phyloP scores from a whole-genome alignment of 2,888 invertebrate genomes.

The Amblyjoppa fuscipennis region DNA sequence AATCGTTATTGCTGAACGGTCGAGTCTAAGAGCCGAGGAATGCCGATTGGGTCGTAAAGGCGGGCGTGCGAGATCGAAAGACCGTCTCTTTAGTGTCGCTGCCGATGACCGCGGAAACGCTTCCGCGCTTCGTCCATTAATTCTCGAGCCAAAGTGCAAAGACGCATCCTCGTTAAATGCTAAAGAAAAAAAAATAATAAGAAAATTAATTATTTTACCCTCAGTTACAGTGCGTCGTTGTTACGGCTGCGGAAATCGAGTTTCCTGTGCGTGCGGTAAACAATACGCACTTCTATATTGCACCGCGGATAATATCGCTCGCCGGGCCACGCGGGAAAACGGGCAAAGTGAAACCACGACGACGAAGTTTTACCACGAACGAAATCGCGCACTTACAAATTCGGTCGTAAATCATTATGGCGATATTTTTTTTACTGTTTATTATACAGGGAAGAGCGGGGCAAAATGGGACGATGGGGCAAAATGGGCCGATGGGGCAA shows the following conservation, averaged over 20 bases:
- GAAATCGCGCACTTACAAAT: slow-evolving; percentile 43
- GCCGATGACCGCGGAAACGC: slow-evolving; percentile 4
- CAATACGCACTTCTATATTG: slow-evolving; percentile 18
- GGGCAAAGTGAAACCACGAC: slow-evolving; percentile 46
- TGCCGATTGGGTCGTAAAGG: slow-evolving; percentile 32
- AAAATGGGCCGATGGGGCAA: too few species aligned
- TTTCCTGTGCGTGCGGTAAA: slow-evolving; percentile 1
- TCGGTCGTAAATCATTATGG: slow-evolving; percentile 49
- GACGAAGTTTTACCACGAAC: slow-evolving; percentile 27
- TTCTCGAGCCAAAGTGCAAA: slow-evolving; percentile 28
- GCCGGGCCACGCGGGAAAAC: background rate
- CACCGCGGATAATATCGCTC: slow-evolving; percentile 9
- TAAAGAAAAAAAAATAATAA: background rate
- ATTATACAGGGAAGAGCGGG: background rate
- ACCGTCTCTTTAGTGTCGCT: background rate
- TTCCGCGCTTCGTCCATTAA: slow-evolving; percentile 1
- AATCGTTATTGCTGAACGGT: background rate
- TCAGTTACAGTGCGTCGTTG: background rate
- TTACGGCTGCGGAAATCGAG: slow-evolving; percentile 20
- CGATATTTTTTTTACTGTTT: slow-evolving; percentile 11
- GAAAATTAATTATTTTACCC: background rate
- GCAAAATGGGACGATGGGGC: too few species aligned
- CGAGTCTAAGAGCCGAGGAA: slow-evolving; percentile 15
- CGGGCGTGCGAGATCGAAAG: slow-evolving; percentile 10
- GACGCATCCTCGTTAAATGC: background rate